A percentile compares a stretch with the other conserved stretches of the same genome.
Conservation (phyloP, 2,888 invertebrate species). For the Hirtodrosophila duncani region DNA sequence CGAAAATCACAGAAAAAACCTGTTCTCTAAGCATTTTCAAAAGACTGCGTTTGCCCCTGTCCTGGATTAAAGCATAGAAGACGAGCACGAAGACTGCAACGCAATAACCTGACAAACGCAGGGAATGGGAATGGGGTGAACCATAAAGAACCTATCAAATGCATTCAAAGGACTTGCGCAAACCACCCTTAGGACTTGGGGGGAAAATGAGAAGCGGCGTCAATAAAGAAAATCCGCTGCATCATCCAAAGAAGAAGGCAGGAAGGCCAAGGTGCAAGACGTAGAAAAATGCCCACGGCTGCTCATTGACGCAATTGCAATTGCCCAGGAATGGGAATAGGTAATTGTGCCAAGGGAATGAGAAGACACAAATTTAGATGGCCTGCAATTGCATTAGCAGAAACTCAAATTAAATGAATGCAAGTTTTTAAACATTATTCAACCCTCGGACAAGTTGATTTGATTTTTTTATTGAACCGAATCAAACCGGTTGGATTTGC, state of each 20-base stretch:
- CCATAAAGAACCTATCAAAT: not conserved
- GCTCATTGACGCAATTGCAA: no score
- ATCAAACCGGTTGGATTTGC: constrained; percentile 42
- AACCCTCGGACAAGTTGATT: not conserved
- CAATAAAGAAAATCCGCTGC: constrained; percentile 8
- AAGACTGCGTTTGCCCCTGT: no score
- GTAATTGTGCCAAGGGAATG: no score
- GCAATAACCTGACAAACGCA: constrained; percentile 9
- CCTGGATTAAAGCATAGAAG: not conserved
- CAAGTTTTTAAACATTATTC: constrained; percentile 20
- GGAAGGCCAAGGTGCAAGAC: not conserved
- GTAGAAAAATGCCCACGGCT: no score
- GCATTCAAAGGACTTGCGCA: no score
- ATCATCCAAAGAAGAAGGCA: constrained; percentile 3
- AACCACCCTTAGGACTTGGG: constrained; percentile 23
- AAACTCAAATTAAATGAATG: no score
- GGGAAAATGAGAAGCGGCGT: not conserved
- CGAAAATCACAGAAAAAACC: no score
- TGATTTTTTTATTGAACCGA: constrained; percentile 29
- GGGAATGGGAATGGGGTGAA: no score
- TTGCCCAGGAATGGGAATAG: no score
- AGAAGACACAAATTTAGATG: no score
- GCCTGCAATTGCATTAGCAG: no score
- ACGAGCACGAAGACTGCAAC: not conserved
- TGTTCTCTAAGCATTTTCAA: not conserved